These are phyloP conservation scores for Proteles cristata DNA, from an alignment of 2,113 vertebrate species.

Conservation along the genomic window DNA sequence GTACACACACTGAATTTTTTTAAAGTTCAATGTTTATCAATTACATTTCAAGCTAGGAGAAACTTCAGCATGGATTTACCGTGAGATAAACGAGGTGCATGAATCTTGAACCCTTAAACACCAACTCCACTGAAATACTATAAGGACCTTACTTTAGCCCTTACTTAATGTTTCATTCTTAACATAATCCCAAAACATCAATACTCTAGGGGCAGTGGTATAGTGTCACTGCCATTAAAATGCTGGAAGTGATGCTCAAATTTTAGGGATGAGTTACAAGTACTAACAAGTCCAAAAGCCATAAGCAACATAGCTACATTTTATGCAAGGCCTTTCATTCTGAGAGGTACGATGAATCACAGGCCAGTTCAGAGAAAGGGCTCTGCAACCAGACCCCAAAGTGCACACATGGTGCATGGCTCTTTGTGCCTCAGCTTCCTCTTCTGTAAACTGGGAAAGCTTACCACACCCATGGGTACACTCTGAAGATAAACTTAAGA, in stretches of 20 bases:
- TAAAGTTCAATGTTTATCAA: background rate
- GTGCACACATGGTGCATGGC: background rate
- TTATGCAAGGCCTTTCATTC: background rate
- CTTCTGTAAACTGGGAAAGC: background rate
- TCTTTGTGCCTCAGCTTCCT: background rate
- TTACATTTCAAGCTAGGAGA: background rate
- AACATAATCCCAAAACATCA: background rate
- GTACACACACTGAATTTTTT: background rate
- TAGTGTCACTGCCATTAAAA: background rate
- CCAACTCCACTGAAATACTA: slow-evolving; percentile 6
- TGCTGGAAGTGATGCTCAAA: background rate
- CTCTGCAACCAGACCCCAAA: too few relatives aligned
- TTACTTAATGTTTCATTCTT: background rate
- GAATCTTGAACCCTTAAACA: background rate
- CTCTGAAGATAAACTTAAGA: background rate
- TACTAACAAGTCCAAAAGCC: background rate
- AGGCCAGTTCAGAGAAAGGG: background rate
- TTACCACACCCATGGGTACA: background rate
- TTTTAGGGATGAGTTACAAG: background rate
- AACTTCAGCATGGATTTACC: background rate
- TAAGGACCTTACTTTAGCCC: background rate
- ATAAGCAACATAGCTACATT: background rate
- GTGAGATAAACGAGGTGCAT: background rate
- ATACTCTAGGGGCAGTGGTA: background rate
- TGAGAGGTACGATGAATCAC: background rate